These are phyloP conservation scores for Myopa tessellatipennis DNA, from an alignment of 2,888 invertebrate genomes.

Conservation along the genomic window DNA sequence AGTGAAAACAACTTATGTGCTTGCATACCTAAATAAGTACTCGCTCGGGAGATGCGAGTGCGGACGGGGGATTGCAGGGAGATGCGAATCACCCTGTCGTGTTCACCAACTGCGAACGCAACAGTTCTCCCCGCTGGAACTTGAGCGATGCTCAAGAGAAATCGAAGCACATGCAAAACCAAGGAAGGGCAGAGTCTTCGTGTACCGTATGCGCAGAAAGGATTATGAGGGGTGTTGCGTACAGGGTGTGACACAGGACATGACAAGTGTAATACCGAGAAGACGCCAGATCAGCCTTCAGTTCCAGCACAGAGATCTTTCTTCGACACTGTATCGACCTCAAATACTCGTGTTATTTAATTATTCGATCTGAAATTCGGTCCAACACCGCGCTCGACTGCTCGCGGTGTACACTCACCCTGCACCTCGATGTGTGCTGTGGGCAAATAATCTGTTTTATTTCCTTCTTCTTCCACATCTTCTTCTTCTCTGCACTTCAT, in stretches of 20 bases:
- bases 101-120: background rate
- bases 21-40: background rate
- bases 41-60: background rate
- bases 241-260: conserved; percentile 3
- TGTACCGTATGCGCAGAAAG: background rate
- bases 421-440: background rate
- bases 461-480: background rate
- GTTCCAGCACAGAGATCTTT: too few species aligned
- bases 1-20: background rate
- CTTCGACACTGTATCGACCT: too few species aligned
- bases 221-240: background rate
- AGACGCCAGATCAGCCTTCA: too few species aligned
- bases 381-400: too few species aligned
- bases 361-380: too few species aligned
- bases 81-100: background rate
- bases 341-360: too few species aligned
- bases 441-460: conserved; percentile 4
- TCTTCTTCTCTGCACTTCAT: conserved; percentile 24
- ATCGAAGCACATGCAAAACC: conserved; percentile 13
- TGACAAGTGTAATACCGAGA: too few species aligned
- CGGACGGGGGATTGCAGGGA: background rate
- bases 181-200: background rate
- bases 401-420: background rate
- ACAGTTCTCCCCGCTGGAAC: conserved; percentile 6
- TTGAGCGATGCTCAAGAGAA: background rate